Conservation (phyloP, 2,113 vertebrate genomes). For the Dasyurus viverrinus region DNA sequence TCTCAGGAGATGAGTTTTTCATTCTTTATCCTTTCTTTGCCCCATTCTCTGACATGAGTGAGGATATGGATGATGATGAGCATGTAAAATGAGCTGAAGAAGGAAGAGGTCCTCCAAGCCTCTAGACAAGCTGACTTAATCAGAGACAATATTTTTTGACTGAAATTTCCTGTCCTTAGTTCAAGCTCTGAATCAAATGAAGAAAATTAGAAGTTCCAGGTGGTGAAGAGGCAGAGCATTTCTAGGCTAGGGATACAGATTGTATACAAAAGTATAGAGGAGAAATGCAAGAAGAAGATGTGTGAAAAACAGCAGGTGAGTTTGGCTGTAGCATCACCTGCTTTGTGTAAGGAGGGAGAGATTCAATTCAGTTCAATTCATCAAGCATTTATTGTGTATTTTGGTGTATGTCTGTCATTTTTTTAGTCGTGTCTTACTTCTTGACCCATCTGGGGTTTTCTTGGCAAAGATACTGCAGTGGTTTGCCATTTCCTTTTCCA, state of each 20-base stretch:
- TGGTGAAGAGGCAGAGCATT: not conserved
- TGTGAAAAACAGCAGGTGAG: not conserved
- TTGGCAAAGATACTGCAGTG: no score
- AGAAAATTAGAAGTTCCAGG: not conserved
- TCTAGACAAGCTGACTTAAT: not conserved
- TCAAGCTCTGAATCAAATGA: not conserved
- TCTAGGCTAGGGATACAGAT: not conserved
- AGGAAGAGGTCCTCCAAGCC: not conserved
- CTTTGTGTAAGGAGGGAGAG: not conserved
- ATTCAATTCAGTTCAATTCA: not conserved
- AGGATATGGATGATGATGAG: not conserved
- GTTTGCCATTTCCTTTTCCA: no score
- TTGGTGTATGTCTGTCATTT: not conserved
- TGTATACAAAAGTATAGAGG: not conserved
- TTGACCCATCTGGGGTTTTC: not conserved
- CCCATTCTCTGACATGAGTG: not conserved
- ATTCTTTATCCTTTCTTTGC: not conserved
- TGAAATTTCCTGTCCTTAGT: not conserved
- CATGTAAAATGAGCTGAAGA: not conserved
- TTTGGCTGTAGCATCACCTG: not conserved
- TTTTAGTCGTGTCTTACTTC: not conserved
- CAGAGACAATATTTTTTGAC: not conserved
- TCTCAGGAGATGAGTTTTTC: not conserved
- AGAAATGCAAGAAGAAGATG: not conserved
- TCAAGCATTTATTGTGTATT: not conserved